Conservation (phyloP, 2,797 vertebrate genomes). For the Passerculus sandwichensis region DNA sequence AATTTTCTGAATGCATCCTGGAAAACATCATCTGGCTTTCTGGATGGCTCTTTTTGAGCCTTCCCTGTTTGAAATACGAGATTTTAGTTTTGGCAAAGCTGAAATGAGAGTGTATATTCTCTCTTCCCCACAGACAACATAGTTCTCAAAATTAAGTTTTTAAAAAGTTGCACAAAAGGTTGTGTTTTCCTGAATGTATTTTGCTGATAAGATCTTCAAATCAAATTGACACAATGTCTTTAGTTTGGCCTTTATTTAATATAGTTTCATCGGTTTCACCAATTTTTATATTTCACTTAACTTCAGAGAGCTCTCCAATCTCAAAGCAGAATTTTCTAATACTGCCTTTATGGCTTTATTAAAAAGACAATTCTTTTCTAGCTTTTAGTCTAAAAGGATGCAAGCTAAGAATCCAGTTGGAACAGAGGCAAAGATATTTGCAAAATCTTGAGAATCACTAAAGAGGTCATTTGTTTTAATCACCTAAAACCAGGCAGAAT, state of each 20-base stretch:
- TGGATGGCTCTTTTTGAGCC: background rate
- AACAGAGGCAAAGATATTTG: background rate
- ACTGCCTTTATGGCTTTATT: background rate
- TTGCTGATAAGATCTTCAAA: background rate
- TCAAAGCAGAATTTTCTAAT: background rate
- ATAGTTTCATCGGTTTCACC: background rate
- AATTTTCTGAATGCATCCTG: background rate
- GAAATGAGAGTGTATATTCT: background rate
- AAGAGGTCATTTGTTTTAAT: background rate
- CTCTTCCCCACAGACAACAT: background rate
- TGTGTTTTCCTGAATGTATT: background rate
- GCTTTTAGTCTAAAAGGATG: background rate
- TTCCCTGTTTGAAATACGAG: background rate
- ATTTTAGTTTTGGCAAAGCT: background rate
- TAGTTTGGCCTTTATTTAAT: background rate
- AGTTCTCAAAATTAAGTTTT: background rate
- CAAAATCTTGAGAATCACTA: background rate
- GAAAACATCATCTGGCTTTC: background rate
- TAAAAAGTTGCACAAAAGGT: background rate
- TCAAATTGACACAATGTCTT: background rate
- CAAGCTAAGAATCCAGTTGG: background rate
- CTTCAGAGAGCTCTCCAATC: background rate
- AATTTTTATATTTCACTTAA: background rate
- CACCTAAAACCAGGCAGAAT: background rate
- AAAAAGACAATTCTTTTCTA: background rate